Evolutionary conservation across 64 coral and sea anemone genomes (phyloP).

Genomic region (Anthopleura sola): DNA sequence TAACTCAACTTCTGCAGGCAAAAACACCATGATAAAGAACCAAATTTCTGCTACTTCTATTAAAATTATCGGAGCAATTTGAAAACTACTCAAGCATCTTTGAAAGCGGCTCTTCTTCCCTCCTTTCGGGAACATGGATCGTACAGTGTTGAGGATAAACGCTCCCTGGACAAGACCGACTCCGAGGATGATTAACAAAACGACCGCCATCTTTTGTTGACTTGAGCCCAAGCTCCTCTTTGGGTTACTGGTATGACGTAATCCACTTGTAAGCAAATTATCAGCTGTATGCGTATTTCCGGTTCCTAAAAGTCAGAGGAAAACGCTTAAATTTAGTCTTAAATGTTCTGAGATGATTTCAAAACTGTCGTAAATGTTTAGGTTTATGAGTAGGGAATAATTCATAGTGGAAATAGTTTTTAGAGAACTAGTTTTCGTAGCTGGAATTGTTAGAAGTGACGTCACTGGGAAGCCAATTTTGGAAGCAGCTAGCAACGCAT

Average conservation of each 20-base stretch:
- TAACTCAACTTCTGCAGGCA: constrained; percentile 65
- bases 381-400: too few species aligned
- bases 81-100: constrained; percentile 64
- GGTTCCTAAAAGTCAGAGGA: not conserved
- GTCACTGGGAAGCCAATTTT: not conserved
- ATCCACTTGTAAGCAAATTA: not conserved
- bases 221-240: not conserved
- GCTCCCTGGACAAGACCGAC: constrained; percentile 85
- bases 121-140: constrained; percentile 63
- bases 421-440: too few species aligned
- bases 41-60: constrained; percentile 82
- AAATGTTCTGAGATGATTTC: not conserved
- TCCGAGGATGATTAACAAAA: constrained; percentile 68
- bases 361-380: too few species aligned
- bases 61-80: constrained; percentile 69
- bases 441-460: too few species aligned
- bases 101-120: constrained; percentile 41
- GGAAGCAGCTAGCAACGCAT: not conserved
- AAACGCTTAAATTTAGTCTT: not conserved
- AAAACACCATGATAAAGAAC: constrained; percentile 86
- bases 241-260: not conserved
- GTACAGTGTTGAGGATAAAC: constrained; percentile 85
- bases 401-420: too few species aligned
- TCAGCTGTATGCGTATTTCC: not conserved
- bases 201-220: constrained; percentile 71